These are phyloP conservation scores for Labeo catla DNA, from an alignment of 2,113 vertebrate genomes.

Conservation along the genomic window DNA sequence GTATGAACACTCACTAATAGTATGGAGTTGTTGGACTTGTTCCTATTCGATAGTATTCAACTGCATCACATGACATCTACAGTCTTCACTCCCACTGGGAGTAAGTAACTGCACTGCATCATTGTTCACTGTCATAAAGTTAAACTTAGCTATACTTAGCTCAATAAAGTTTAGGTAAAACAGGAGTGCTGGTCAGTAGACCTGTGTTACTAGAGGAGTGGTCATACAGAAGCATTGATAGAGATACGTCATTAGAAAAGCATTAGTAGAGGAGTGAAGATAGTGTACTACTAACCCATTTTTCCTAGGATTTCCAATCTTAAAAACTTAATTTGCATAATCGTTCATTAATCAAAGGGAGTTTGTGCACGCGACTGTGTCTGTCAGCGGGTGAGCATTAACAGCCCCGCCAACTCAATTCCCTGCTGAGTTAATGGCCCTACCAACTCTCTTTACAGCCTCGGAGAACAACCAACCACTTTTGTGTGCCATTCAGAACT, in stretches of 20 bases:
- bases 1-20: background rate
- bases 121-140: background rate
- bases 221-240: background rate
- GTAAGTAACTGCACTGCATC: background rate
- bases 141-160: background rate
- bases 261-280: background rate
- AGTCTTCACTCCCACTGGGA: background rate
- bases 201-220: background rate
- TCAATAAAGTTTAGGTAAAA: background rate
- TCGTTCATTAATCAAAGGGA: conserved; percentile 11
- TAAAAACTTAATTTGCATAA: conserved; percentile 7
- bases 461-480: background rate
- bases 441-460: conserved; percentile 11
- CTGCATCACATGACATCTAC: background rate
- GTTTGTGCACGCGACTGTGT: conserved; percentile 9
- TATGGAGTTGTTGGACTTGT: background rate
- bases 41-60: background rate
- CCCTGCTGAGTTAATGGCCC: conserved; percentile 39
- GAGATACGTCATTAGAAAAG: background rate
- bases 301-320: background rate
- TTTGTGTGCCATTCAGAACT: background rate
- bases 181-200: background rate
- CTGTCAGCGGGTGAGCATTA: conserved; percentile 31
- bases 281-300: background rate
- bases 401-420: conserved; percentile 16